Evolutionary conservation across 2,888 invertebrate genomes (phyloP).

Genomic region (Nephrotoma guestfalica): DNA sequence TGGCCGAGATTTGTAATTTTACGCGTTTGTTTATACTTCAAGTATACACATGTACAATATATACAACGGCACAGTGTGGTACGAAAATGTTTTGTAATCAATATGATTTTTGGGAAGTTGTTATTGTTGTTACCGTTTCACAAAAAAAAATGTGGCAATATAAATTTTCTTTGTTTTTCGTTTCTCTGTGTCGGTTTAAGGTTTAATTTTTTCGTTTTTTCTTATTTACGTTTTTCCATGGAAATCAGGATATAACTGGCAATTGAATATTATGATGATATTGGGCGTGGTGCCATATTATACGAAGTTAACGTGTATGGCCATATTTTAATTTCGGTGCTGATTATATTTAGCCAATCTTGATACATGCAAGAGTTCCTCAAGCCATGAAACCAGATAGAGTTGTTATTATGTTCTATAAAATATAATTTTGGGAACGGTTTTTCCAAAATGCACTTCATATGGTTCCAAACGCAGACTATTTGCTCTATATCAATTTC

Average conservation of each 20-base stretch:
- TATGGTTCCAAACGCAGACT: too few species aligned
- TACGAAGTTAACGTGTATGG: background rate
- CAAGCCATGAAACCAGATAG: too few species aligned
- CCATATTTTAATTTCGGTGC: background rate
- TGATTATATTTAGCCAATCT: too few species aligned
- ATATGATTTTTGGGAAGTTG: background rate
- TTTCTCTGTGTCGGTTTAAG: background rate
- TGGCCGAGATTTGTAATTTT: background rate
- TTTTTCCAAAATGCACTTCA: too few species aligned
- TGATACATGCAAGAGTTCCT: too few species aligned
- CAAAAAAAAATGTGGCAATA: background rate
- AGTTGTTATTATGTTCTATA: too few species aligned
- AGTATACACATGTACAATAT: too few species aligned
- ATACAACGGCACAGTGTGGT: background rate
- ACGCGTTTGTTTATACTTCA: background rate
- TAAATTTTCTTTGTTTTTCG: background rate
- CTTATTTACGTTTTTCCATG: background rate
- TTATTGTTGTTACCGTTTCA: background rate
- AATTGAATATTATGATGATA: background rate
- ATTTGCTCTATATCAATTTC: too few species aligned
- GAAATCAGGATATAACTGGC: background rate
- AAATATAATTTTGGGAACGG: too few species aligned
- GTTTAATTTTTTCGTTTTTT: background rate
- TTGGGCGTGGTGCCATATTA: background rate
- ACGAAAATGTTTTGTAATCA: background rate